Base-by-base conservation (phyloP, 2,888 invertebrate species). In the Scotopteryx bipunctaria region DNA sequence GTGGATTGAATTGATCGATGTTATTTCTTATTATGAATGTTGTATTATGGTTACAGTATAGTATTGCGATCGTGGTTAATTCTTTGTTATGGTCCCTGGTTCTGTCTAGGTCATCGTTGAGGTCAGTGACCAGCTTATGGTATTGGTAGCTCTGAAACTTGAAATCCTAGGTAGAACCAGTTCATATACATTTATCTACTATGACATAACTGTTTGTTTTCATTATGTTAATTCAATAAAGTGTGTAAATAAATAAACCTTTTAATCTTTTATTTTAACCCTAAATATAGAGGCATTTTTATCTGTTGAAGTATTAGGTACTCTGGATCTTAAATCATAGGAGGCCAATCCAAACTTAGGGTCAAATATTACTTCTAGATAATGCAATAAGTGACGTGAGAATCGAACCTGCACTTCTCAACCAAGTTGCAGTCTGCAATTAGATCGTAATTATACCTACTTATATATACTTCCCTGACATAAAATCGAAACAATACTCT, bases 171-270 rank as follows among this genome's bases (percentile, higher is more conserved):
- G 11, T 36, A 3, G 32, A 42, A 42, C 42, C 32, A 36, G 72
- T 85, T 86, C 69, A 82, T 86, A 87, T 86, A 78, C 74, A 82
- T 78, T 78, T 74, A 74, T 70, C 73, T 74, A 72, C 78, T 78
- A 61, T 57, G 50, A 53, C 47, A 44, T 55, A 74, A 79, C 83
- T 82, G 81, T 87, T 89, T 88, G 84, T 86, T 89, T 90, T 88
- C 80, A 86, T 87, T 90, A 88, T 81, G 87, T 89, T 90, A 83
- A 78, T 86, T 89, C 83, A 91, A 90, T 91, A 91, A 91, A 91
- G 91, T 91, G 91, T 91, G 91, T 91, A 91, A 85, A 90, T 91
- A 86, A 83, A 68, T 46, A 3, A 17, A n/a, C n/a, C n/a, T 9
- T 11, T 9, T 9, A 36, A 13, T 42, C 66, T 78, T 73, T 42